Conservation (phyloP, 2,888 invertebrate genomes). For the Furcula furcula region DNA sequence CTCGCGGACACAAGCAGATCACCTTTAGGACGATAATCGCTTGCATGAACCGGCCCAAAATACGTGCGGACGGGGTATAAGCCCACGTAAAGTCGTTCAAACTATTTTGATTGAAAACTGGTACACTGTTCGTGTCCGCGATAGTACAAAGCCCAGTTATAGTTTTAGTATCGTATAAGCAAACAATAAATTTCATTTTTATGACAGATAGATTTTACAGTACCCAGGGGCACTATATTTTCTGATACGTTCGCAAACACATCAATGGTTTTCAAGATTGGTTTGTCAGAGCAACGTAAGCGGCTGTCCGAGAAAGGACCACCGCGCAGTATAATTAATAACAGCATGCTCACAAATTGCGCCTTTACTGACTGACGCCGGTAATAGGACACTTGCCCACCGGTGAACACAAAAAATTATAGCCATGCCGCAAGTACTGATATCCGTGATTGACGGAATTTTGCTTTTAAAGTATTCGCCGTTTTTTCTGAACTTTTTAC, state of each 20-base stretch:
- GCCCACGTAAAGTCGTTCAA: too few species aligned
- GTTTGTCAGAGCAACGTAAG: constrained; percentile 38
- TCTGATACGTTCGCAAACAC: background rate
- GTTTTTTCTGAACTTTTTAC: constrained; percentile 2
- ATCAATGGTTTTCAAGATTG: constrained; percentile 38
- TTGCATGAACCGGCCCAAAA: too few species aligned
- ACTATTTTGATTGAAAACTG: too few species aligned
- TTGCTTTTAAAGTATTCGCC: constrained; percentile 27
- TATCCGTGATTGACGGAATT: constrained; percentile 40
- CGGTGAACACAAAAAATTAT: constrained; percentile 43
- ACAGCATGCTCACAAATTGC: constrained; percentile 53
- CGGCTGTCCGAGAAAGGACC: constrained; percentile 37
- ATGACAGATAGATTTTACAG: too few species aligned
- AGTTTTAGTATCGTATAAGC: too few species aligned
- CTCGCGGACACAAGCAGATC: too few species aligned
- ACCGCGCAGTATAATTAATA: constrained; percentile 53
- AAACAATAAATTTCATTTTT: too few species aligned
- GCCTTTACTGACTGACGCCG: constrained; percentile 38
- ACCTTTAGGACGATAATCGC: too few species aligned
- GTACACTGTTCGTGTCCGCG: too few species aligned
- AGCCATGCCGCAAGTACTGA: constrained; percentile 34
- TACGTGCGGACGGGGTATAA: too few species aligned
- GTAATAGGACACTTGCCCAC: constrained; percentile 35
- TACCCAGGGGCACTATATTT: background rate
- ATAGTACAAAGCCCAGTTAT: too few species aligned